These are phyloP conservation scores for Polydrusus pterygomalis DNA, from an alignment of 2,888 invertebrate species.

Conservation along the genomic window DNA sequence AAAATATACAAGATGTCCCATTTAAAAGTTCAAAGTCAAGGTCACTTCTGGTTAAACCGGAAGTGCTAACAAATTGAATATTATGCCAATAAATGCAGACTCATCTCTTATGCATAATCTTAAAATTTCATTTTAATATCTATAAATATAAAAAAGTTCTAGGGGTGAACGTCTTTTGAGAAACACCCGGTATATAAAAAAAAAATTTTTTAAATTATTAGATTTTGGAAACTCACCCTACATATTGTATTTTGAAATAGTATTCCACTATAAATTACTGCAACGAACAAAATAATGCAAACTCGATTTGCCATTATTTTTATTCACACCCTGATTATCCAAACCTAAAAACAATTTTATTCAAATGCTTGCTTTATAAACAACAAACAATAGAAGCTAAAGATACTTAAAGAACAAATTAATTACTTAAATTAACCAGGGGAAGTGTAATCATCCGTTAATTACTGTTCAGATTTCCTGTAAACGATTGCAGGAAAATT, in stretches of 20 bases:
- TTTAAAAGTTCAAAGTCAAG: too few species aligned
- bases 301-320: neutral
- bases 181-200: too few species aligned
- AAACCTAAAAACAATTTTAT: neutral
- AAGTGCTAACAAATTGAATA: too few species aligned
- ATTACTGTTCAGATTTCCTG: constrained; percentile 20
- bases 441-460: constrained; percentile 21
- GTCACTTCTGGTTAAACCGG: too few species aligned
- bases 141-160: too few species aligned
- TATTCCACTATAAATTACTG: neutral
- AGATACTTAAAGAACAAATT: constrained; percentile 8
- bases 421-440: constrained; percentile 20
- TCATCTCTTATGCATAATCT: too few species aligned
- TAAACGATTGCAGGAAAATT: constrained; percentile 20
- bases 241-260: neutral
- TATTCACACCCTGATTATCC: neutral
- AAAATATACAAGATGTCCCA: too few species aligned
- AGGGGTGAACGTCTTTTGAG: too few species aligned
- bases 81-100: too few species aligned
- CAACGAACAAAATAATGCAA: constrained; percentile 2
- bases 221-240: neutral
- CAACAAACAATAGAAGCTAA: constrained; percentile 4
- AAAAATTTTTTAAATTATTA: constrained; percentile 18
- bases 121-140: too few species aligned
- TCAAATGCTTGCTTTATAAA: constrained; percentile 16